A percentile compares a stretch with the other conserved stretches of the same genome.
Conservation (phyloP, 2,113 vertebrate genomes). For the Chinchilla lanigera region DNA sequence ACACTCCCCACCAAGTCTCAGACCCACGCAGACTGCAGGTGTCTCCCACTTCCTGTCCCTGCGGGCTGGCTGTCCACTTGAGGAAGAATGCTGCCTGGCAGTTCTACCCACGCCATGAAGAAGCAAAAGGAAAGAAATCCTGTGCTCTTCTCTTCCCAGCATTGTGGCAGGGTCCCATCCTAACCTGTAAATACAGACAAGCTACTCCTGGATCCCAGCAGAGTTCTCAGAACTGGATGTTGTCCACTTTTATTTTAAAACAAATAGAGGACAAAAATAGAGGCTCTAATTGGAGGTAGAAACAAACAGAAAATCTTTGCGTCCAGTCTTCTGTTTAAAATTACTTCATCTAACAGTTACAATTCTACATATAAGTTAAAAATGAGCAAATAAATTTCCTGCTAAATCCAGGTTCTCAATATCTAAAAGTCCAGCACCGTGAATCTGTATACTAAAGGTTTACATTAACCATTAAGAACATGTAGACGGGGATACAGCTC, state of each 20-base stretch:
- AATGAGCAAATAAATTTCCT: slow-evolving; percentile 36
- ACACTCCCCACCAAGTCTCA: neutral
- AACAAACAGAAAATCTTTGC: slow-evolving; percentile 8
- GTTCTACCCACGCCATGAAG: neutral
- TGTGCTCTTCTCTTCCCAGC: neutral
- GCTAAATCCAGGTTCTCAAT: slow-evolving; percentile 4
- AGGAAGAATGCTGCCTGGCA: neutral
- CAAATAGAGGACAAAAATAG: neutral
- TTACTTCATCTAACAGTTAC: neutral
- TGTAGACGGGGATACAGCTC: neutral
- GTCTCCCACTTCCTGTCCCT: neutral
- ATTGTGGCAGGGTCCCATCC: neutral
- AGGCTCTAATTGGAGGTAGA: neutral
- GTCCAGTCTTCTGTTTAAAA: neutral
- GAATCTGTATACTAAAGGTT: neutral
- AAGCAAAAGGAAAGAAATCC: neutral
- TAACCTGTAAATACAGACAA: neutral
- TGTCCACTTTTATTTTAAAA: neutral
- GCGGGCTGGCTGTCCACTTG: neutral
- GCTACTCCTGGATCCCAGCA: neutral
- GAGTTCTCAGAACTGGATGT: neutral
- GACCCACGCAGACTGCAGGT: neutral
- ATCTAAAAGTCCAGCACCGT: neutral
- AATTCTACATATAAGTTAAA: neutral
- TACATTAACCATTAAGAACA: neutral